A percentile compares a stretch with the other conserved stretches of the same genome.
Evolutionary conservation across 1,140 invertebrate genomes (phyloP).

Genomic region (Drosophila bifasciata): DNA sequence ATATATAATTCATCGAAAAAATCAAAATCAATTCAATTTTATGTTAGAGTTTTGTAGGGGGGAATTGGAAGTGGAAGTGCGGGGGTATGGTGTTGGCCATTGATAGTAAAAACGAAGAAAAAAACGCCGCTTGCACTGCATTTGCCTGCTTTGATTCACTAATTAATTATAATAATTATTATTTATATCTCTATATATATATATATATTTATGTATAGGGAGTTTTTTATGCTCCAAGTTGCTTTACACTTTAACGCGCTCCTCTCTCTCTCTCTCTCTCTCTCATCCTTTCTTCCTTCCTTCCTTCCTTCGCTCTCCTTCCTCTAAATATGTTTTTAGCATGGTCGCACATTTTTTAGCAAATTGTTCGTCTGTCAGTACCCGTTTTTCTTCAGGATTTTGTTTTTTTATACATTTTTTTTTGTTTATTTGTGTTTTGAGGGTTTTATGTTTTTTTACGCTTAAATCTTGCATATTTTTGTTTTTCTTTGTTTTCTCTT

Average conservation of each 20-base stretch:
- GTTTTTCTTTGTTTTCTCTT: constrained; percentile 40
- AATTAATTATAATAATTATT: constrained; percentile 60
- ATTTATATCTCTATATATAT: constrained; percentile 12
- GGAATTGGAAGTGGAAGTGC: constrained; percentile 21
- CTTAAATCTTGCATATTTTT: constrained; percentile 56
- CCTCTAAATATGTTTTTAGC: constrained; percentile 11
- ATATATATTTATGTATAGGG: constrained; percentile 44
- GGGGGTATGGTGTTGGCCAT: constrained; percentile 5
- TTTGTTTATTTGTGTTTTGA: constrained; percentile 50
- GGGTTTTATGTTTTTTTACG: constrained; percentile 51
- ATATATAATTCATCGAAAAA: constrained; percentile 53
- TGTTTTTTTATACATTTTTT: constrained; percentile 47
- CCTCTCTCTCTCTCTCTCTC: constrained; percentile 23
- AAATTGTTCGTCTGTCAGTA: constrained; percentile 32
- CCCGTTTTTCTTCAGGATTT: constrained; percentile 27
- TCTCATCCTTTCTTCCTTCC: constrained; percentile 10
- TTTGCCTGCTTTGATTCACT: constrained; percentile 68
- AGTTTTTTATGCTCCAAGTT: constrained; percentile 48
- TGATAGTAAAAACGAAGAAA: constrained; percentile 53
- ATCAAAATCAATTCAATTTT: constrained; percentile 64
- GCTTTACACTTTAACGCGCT: constrained; percentile 45
- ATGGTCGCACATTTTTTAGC: constrained; percentile 40
- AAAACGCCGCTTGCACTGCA: constrained; percentile 69
- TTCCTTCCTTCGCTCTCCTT: constrained; percentile 18
- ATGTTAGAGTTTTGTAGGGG: constrained; percentile 30